Percentiles rank a stretch among this genome's conserved stretches.
Conservation (phyloP, 1,140 invertebrate species). For the Philotrypesis tridentata region DNA sequence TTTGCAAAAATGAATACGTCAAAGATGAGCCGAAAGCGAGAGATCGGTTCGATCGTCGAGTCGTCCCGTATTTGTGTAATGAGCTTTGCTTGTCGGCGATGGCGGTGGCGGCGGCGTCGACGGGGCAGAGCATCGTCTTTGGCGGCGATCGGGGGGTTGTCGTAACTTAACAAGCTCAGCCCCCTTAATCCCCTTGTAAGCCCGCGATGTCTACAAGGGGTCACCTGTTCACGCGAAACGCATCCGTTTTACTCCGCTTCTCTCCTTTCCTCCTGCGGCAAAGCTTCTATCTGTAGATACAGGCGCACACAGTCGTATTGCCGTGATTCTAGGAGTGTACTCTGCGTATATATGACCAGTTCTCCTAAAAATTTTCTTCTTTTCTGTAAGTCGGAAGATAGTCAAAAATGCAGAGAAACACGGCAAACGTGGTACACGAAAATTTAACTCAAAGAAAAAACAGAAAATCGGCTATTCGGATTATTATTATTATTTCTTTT, state of each 20-base stretch:
- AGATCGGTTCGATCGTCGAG: slow-evolving; percentile 38
- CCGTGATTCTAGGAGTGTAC: no score
- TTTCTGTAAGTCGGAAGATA: no score
- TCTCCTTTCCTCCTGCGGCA: background rate
- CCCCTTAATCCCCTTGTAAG: slow-evolving; percentile 73
- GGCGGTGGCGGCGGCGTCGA: background rate
- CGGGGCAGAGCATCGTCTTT: background rate
- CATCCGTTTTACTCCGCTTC: slow-evolving; percentile 67
- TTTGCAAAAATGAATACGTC: background rate
- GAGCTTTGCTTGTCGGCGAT: slow-evolving; percentile 23
- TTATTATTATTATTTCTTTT: no score
- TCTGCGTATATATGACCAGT: no score
- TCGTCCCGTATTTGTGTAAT: slow-evolving; percentile 26
- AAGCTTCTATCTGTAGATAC: background rate
- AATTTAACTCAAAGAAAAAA: no score
- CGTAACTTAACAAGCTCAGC: slow-evolving; percentile 74
- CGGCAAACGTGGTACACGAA: no score
- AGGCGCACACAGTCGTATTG: background rate
- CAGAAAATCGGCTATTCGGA: no score
- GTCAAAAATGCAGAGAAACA: no score
- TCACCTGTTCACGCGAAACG: slow-evolving; percentile 73
- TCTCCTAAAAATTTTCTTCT: no score
- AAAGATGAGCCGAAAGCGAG: background rate
- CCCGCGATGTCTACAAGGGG: slow-evolving; percentile 74
- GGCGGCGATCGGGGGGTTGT: slow-evolving; percentile 59